Base-by-base conservation (phyloP, 2,888 invertebrate species). In the Lithodes maja region DNA sequence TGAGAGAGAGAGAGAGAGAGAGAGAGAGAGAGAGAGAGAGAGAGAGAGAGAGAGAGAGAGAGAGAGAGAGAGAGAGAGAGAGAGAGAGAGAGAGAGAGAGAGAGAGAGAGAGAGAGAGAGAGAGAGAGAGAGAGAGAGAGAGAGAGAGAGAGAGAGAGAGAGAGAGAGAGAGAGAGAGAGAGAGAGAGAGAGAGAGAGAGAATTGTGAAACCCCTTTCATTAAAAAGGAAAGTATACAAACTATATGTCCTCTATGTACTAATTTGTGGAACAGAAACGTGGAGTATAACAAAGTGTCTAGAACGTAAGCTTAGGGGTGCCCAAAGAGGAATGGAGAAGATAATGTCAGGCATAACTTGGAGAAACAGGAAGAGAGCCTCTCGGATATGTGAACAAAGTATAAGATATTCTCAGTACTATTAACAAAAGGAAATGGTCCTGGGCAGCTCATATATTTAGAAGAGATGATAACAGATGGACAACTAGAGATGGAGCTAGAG, bases 121-220 rank as follows among this genome's bases (percentile, higher is more conserved):
- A 49, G 50, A 49, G 50, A 52, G 15, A 52, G n/a, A 15, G 52
- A 52, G 52, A 5, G 78, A 78, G 2, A 78, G 2, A 50, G 50
- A 78, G 50, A 50, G 78, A 50, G 50, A 78, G 78, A 78, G 78
- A 78, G 52, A 50, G 78, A 78, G 52, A 78, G 78, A 78, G 78
- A 78, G 78, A 78, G 78, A 78, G 52, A 78, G 78, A 78, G 52
- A 78, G 78, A 78, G 78, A 78, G 78, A 78, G 71, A 15, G n/a
- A 12, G n/a, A 15, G 71, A 71, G n/a, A n/a, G 71, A n/a, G 2
- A n/a, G 9, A 71, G 2, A 15, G 71, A 71, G 17, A n/a, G 17
- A 15, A 17, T n/a, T 3, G 15, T 5, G 71, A 5, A 71, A 71
- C 15, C 33, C 33, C 33, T 33, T 33, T 33, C 33, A 33, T 33